Evolutionary conservation across 2,113 vertebrate species (phyloP).

Genomic region (Balaenoptera acutorostrata): DNA sequence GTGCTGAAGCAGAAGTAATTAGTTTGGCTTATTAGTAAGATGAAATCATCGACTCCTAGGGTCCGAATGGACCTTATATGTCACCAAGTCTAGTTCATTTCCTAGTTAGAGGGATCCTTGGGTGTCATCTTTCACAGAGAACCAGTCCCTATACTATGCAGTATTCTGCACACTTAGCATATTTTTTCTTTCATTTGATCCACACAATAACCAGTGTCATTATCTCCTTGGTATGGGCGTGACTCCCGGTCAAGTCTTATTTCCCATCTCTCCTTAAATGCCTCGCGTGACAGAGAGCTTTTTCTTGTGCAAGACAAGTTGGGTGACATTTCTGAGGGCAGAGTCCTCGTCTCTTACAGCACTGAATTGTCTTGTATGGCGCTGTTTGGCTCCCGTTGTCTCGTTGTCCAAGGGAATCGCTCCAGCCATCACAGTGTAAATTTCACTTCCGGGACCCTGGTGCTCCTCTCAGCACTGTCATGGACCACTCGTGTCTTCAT

Average conservation of each 20-base stretch:
- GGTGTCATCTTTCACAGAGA: not conserved
- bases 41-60: not conserved
- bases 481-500: not conserved
- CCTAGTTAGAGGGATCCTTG: not conserved
- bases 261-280: not conserved
- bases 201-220: not conserved
- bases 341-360: not conserved
- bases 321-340: not conserved
- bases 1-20: not conserved
- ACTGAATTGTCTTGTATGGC: fast-evolving
- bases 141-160: fast-evolving
- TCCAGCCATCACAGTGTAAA: not conserved
- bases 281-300: not conserved
- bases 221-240: not conserved
- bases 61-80: not conserved
- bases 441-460: not conserved
- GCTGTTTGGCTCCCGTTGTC: not conserved
- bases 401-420: not conserved
- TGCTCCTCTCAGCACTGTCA: fast-evolving
- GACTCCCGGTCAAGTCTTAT: not conserved
- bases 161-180: not conserved
- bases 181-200: not conserved
- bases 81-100: not conserved
- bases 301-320: not conserved
- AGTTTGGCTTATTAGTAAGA: conserved; percentile 25